Conservation (phyloP, 1,140 invertebrate genomes). For the Luehdorfia chinensis region DNA sequence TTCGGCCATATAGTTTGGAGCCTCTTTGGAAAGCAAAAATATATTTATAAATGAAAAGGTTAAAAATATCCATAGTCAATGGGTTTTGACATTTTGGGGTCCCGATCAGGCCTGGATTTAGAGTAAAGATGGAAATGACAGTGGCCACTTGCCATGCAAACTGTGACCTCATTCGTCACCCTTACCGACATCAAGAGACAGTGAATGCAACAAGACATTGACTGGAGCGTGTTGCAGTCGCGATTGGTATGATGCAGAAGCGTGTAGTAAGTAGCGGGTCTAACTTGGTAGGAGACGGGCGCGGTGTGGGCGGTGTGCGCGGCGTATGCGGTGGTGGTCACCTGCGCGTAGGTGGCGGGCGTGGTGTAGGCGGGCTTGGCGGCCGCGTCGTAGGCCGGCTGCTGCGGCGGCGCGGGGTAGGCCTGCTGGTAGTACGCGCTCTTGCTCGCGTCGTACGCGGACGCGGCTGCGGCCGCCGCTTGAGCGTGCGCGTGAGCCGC, state of each 20-base stretch:
- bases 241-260: no score
- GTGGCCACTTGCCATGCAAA: no score
- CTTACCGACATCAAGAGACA: no score
- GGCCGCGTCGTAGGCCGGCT: slow-evolving; percentile 77
- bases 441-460: slow-evolving; percentile 77
- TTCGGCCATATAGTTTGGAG: no score
- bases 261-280: neutral
- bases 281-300: slow-evolving; percentile 15
- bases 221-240: neutral
- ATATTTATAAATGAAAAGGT: no score
- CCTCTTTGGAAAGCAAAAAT: no score
- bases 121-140: no score
- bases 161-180: no score
- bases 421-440: slow-evolving; percentile 85
- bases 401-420: slow-evolving; percentile 80
- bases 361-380: slow-evolving; percentile 83
- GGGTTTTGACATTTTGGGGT: no score
- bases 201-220: no score
- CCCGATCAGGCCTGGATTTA: no score
- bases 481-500: slow-evolving; percentile 75
- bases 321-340: slow-evolving; percentile 19
- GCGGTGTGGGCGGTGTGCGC: slow-evolving; percentile 8
- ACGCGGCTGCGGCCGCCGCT: slow-evolving; percentile 74
- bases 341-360: slow-evolving; percentile 80
- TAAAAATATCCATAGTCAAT: no score